Percentiles rank a stretch among this genome's conserved stretches.
phyloP scores from a whole-genome alignment of 2,888 invertebrate genomes.

The Trichopoda pennipes region DNA sequence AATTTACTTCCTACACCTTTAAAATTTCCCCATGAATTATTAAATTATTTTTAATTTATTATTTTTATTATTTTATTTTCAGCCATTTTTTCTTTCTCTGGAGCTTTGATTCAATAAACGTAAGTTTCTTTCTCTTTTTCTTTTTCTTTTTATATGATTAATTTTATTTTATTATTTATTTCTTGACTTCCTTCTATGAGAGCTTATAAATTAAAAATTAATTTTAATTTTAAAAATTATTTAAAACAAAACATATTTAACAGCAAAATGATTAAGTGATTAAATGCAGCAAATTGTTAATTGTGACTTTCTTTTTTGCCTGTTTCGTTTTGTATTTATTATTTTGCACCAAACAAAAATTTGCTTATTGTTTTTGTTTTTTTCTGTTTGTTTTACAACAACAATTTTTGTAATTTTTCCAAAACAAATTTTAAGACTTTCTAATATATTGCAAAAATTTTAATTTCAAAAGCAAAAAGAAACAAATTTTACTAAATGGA shows the following conservation, averaged over 20 bases:
- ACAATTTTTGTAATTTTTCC: too few relatives aligned
- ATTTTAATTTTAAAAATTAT: conserved; percentile 11
- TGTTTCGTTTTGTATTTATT: not conserved
- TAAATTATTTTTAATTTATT: not conserved
- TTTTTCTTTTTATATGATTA: not conserved
- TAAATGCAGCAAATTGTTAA: conserved; percentile 30
- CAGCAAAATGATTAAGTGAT: conserved; percentile 41
- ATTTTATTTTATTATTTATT: not conserved
- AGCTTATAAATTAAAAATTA: not conserved
- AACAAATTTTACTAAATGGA: too few relatives aligned
- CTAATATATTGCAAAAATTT: too few relatives aligned
- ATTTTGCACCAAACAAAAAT: not conserved
- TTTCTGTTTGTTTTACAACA: not conserved
- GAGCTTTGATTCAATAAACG: conserved; percentile 13
- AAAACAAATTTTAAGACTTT: too few relatives aligned
- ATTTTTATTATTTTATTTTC: conserved; percentile 5
- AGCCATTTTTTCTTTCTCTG: not conserved
- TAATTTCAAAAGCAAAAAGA: too few relatives aligned
- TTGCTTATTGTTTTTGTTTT: conserved; percentile 1
- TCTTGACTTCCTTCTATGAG: conserved; percentile 20
- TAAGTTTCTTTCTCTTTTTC: conserved; percentile 6
- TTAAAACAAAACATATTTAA: conserved; percentile 3
- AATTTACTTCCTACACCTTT: too few relatives aligned
- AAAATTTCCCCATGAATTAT: too few relatives aligned
- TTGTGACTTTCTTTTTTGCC: conserved; percentile 46